Percentiles rank a stretch among this genome's conserved stretches.
These are phyloP conservation scores for Galaxias olidus DNA, from an alignment of 2,797 vertebrate genomes.

Conservation along the genomic window DNA sequence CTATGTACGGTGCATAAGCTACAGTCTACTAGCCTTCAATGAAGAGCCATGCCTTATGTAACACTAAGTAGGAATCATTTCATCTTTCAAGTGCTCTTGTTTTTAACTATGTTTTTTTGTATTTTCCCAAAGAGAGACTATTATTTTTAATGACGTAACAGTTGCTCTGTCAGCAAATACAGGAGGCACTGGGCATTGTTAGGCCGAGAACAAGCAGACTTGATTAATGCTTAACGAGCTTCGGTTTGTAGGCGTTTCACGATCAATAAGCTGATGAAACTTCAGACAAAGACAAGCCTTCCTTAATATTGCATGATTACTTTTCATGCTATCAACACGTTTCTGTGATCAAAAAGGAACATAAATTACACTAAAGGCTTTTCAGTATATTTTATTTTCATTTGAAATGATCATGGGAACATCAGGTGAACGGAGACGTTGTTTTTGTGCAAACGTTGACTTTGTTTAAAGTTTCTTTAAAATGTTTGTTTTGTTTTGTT, in stretches of 20 bases:
- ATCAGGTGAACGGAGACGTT: too few relatives aligned
- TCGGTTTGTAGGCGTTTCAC: background rate
- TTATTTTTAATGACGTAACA: background rate
- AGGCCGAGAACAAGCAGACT: constrained; percentile 14
- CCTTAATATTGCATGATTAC: constrained; percentile 5
- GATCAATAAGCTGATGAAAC: constrained; percentile 13
- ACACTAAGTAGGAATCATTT: too few relatives aligned
- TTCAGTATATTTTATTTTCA: too few relatives aligned
- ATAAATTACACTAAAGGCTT: too few relatives aligned
- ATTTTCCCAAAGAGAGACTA: constrained; percentile 4
- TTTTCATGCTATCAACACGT: background rate
- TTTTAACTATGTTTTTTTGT: constrained; percentile 1
- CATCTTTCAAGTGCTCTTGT: background rate
- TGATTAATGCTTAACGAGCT: constrained; percentile 11
- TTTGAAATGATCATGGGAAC: too few relatives aligned
- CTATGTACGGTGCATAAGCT: too few relatives aligned
- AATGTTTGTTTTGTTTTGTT: too few relatives aligned
- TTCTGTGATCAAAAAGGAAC: background rate
- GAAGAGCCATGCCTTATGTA: too few relatives aligned
- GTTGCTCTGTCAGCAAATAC: background rate
- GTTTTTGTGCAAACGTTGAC: too few relatives aligned
- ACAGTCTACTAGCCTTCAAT: too few relatives aligned
- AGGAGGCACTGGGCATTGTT: background rate
- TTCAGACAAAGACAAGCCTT: background rate
- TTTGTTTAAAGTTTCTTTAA: too few relatives aligned